Evolutionary conservation across 2,113 vertebrate species (phyloP).

Genomic region (Helogale parvula): DNA sequence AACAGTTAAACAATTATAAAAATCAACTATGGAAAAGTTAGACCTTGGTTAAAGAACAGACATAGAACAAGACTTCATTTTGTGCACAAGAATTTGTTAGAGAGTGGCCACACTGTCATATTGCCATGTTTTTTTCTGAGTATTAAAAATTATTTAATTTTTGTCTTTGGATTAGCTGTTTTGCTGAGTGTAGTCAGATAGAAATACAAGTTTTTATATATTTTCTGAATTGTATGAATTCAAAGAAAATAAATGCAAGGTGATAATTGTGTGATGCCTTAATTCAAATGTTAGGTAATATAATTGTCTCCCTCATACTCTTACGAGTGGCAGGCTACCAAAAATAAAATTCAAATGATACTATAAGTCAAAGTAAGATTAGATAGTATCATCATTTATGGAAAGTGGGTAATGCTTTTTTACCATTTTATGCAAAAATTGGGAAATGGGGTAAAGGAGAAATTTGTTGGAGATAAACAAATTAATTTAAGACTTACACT

Average conservation of each 20-base stretch:
- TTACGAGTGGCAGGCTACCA: background rate
- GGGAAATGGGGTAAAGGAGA: slow-evolving; percentile 45
- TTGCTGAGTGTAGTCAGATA: background rate
- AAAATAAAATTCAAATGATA: slow-evolving; percentile 57
- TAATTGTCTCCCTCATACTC: background rate
- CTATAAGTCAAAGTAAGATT: slow-evolving; percentile 26
- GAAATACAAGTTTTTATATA: background rate
- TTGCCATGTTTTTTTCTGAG: background rate
- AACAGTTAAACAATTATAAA: slow-evolving; percentile 5
- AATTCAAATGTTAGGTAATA: slow-evolving; percentile 3
- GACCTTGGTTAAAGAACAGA: background rate
- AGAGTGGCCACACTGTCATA: background rate
- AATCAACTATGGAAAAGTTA: slow-evolving; percentile 37
- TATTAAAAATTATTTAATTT: slow-evolving; percentile 45
- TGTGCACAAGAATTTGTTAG: background rate
- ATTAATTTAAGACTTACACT: background rate
- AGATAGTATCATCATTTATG: slow-evolving; percentile 14
- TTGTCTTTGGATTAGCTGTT: slow-evolving; percentile 14
- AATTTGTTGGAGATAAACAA: slow-evolving; percentile 39
- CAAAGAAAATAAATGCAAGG: slow-evolving; percentile 44
- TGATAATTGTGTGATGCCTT: background rate
- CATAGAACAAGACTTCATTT: slow-evolving; percentile 20
- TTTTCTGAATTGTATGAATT: slow-evolving; percentile 51
- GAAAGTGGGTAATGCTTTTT: slow-evolving; percentile 37
- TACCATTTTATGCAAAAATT: background rate